A percentile compares a stretch with the other conserved stretches of the same genome.
Evolutionary conservation across 2,888 invertebrate genomes (phyloP).

Genomic region (Drosophila nigritarsus): DNA sequence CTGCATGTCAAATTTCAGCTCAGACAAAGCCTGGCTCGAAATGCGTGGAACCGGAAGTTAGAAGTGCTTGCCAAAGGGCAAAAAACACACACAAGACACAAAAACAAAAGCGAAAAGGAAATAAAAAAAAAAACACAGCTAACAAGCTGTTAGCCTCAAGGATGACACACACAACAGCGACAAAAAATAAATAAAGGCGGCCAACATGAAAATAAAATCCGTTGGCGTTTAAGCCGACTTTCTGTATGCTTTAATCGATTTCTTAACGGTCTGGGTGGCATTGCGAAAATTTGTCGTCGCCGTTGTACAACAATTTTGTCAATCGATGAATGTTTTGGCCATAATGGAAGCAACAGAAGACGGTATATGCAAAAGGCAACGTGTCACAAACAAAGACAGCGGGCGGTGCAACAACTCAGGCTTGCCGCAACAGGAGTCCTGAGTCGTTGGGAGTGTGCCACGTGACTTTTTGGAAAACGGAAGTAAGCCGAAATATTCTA

Average conservation of each 20-base stretch:
- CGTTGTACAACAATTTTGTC: constrained; percentile 73
- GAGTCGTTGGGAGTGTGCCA: constrained; percentile 60
- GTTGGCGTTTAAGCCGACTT: constrained; percentile 57
- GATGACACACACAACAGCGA: constrained; percentile 53
- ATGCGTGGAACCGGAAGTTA: constrained; percentile 71
- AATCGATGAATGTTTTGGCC: constrained; percentile 40
- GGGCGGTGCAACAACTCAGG: constrained; percentile 60
- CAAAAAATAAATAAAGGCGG: constrained; percentile 29
- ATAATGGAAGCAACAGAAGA: constrained; percentile 35
- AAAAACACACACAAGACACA: constrained; percentile 15
- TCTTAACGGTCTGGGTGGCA: constrained; percentile 82
- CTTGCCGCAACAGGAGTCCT: constrained; percentile 34
- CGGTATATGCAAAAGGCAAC: constrained; percentile 72
- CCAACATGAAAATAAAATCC: constrained; percentile 31
- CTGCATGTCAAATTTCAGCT: constrained; percentile 2
- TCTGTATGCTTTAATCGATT: constrained; percentile 78
- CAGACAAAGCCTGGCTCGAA: constrained; percentile 16
- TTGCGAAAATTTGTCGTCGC: constrained; percentile 70
- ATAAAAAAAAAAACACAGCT: constrained; percentile 58
- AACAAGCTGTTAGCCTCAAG: constrained; percentile 68
- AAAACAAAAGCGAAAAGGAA: constrained; percentile 17
- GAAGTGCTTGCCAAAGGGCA: constrained; percentile 40
- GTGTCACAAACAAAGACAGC: constrained; percentile 83
- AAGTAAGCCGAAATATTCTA: constrained; percentile 57
- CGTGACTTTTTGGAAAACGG: constrained; percentile 82